Evolutionary conservation across 2,113 vertebrate genomes (phyloP).

Genomic region (Tamias sibiricus): DNA sequence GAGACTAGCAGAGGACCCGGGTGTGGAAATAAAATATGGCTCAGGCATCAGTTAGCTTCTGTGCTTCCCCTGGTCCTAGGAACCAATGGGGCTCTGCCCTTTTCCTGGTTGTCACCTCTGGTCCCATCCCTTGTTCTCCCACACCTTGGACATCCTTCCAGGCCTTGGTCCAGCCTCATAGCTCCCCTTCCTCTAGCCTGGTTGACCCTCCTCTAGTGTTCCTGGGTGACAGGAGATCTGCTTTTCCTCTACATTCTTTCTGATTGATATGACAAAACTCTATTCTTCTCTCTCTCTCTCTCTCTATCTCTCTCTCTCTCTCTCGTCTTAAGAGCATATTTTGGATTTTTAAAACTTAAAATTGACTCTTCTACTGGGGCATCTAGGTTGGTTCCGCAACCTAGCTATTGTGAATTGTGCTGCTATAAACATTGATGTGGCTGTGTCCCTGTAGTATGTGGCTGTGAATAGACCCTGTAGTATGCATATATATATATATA

Average conservation of each 20-base stretch:
- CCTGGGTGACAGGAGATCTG: neutral
- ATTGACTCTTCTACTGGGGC: too few relatives aligned
- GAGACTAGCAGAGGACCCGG: neutral
- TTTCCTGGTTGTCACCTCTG: neutral
- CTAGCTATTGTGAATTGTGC: too few relatives aligned
- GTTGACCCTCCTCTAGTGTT: neutral
- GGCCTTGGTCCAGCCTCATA: too few relatives aligned
- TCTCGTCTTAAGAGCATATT: neutral
- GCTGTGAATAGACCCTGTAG: too few relatives aligned
- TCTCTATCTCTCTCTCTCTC: neutral
- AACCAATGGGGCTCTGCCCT: fast-evolving
- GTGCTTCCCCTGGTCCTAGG: neutral
- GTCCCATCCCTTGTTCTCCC: neutral
- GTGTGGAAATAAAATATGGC: neutral
- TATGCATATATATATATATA: too few relatives aligned
- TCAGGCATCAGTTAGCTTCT: neutral
- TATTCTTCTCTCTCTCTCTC: neutral
- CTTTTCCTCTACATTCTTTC: neutral
- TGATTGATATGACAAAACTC: neutral
- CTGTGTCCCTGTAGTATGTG: too few relatives aligned
- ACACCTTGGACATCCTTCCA: neutral
- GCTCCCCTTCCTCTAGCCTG: too few relatives aligned
- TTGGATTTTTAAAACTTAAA: neutral
- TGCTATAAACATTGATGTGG: too few relatives aligned
- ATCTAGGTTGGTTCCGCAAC: too few relatives aligned